A percentile compares a stretch with the other conserved stretches of the same genome.
Conservation (phyloP, 2,113 vertebrate species). For the Alectura lathami region DNA sequence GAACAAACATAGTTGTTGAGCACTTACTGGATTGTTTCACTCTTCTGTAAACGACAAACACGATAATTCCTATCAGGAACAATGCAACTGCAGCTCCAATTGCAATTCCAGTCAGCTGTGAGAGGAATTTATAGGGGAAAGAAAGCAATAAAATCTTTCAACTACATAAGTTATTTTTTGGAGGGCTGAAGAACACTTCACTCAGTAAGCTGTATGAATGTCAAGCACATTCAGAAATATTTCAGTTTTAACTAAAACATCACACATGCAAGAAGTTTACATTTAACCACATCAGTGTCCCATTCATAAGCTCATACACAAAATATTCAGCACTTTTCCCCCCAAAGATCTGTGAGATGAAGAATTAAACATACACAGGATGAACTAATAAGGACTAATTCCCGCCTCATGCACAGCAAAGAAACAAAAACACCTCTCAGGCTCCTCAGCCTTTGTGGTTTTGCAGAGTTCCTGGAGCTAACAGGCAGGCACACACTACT, state of each 20-base stretch:
- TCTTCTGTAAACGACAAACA: constrained; percentile 82
- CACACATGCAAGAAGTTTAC: background rate
- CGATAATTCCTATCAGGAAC: constrained; percentile 70
- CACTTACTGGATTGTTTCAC: constrained; percentile 82
- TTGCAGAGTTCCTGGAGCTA: background rate
- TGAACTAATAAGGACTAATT: background rate
- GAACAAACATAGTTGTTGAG: background rate
- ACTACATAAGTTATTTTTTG: background rate
- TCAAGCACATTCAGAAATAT: rapidly evolving
- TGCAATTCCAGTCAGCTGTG: constrained; percentile 82
- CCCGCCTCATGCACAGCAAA: background rate
- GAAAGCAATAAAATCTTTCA: background rate
- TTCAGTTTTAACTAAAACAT: background rate
- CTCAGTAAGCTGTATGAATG: background rate
- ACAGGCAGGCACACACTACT: background rate
- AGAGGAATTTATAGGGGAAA: background rate
- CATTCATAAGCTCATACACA: background rate
- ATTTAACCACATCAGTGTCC: background rate
- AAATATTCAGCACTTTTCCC: background rate
- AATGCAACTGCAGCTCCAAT: constrained; percentile 78
- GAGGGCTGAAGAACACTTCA: background rate
- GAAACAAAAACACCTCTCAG: background rate
- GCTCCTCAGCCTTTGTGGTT: too few relatives aligned
- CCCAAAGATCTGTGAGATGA: background rate
- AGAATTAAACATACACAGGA: background rate